A percentile compares a stretch with the other conserved stretches of the same genome.
phyloP scores from a whole-genome alignment of 2,113 vertebrate genomes.

The Sturnus vulgaris region DNA sequence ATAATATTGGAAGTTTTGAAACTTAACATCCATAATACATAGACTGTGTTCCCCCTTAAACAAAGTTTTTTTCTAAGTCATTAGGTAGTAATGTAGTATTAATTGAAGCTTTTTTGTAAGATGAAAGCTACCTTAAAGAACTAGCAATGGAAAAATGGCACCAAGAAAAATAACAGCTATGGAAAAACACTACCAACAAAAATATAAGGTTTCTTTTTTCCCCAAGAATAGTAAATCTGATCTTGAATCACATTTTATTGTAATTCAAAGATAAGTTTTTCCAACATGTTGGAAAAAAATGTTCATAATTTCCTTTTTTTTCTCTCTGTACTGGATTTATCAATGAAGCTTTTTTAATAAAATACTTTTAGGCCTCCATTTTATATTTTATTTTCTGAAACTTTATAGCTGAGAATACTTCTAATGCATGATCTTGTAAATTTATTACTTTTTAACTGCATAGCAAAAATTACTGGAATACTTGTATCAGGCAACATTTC shows the following conservation, averaged over 20 bases:
- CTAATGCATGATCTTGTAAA: neutral
- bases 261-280: neutral
- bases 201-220: neutral
- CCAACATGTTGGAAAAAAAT: neutral
- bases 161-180: neutral
- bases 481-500: neutral
- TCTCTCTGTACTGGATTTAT: neutral
- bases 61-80: neutral
- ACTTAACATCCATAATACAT: accelerated
- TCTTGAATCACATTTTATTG: neutral
- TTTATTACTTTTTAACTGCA: neutral
- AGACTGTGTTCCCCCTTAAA: neutral
- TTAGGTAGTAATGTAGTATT: neutral
- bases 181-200: neutral
- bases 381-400: neutral
- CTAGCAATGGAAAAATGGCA: neutral
- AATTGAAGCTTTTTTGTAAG: neutral
- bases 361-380: neutral
- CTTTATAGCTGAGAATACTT: neutral
- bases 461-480: neutral
- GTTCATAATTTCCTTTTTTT: neutral
- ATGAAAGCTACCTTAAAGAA: neutral
- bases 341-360: neutral
- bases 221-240: neutral
- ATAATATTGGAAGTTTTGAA: neutral